phyloP scores from a whole-genome alignment of 2,113 vertebrate genomes.

The pig (Sus scrofa) region T2T-Sscrofa CM000820.6:90952501-90953000 shows the following conservation, averaged over 20 bases:
- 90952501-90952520: conserved; percentile 11
- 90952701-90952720: conserved; percentile 34
- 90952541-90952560: conserved; percentile 65
- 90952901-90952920: conserved; percentile 50
- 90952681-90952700: conserved; percentile 65
- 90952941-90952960: conserved; percentile 77
- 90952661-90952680: conserved; percentile 58
- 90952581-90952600: conserved; percentile 59
- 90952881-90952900: conserved; percentile 73
- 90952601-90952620: conserved; percentile 62
- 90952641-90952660: conserved; percentile 51
- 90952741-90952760: background rate
- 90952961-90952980: conserved; percentile 70
- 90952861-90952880: conserved; percentile 64
- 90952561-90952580: conserved; percentile 37
- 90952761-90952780: conserved; percentile 37
- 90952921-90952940: conserved; percentile 70
- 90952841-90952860: conserved; percentile 65
- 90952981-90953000: conserved; percentile 47
- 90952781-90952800: background rate
- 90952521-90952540: conserved; percentile 49
- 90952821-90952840: conserved; percentile 55
- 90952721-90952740: background rate
- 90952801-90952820: conserved; percentile 5
- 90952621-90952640: conserved; percentile 62